A percentile compares a stretch with the other conserved stretches of the same genome.
These are phyloP conservation scores for Globodera rostochiensis DNA, from an alignment of 1,140 invertebrate species.

Conservation along the genomic window DNA sequence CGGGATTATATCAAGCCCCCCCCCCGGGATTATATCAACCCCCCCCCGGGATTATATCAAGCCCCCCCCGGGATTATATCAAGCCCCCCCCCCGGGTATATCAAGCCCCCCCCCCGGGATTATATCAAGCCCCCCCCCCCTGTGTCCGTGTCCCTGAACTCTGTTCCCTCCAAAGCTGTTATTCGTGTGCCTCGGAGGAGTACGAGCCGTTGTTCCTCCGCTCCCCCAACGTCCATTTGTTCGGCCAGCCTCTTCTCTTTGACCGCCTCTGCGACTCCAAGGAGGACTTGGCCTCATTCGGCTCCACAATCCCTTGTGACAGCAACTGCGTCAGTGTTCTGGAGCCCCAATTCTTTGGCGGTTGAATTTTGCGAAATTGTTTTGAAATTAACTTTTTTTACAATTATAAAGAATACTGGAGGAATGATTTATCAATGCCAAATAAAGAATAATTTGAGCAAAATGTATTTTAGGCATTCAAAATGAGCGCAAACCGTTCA, in stretches of 20 bases:
- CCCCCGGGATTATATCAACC: no score
- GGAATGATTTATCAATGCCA: no score
- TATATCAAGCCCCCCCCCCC: background rate
- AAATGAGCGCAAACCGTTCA: conserved; percentile 46
- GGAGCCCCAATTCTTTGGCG: conserved; percentile 48
- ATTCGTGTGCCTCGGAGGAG: conserved; percentile 53
- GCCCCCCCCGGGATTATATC: no score
- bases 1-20: no score
- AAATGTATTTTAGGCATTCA: conserved; percentile 33
- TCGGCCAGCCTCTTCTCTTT: conserved; percentile 48
- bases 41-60: no score
- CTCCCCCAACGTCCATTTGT: conserved; percentile 41
- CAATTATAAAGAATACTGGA: no score
- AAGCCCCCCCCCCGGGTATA: no score
- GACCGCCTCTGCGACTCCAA: conserved; percentile 44
- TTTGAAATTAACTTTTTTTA: conserved; percentile 17
- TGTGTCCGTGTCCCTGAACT: background rate
- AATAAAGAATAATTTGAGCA: no score
- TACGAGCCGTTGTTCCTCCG: conserved; percentile 45
- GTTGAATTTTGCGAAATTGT: conserved; percentile 20
- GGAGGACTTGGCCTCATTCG: conserved; percentile 41
- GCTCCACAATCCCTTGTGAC: conserved; percentile 46
- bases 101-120: no score
- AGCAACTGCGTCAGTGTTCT: conserved; percentile 47
- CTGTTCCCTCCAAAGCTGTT: conserved; percentile 34